A percentile compares a stretch with the other conserved stretches of the same genome.
Evolutionary conservation across 2,888 invertebrate genomes (phyloP).

Genomic region (Nomada flava): DNA sequence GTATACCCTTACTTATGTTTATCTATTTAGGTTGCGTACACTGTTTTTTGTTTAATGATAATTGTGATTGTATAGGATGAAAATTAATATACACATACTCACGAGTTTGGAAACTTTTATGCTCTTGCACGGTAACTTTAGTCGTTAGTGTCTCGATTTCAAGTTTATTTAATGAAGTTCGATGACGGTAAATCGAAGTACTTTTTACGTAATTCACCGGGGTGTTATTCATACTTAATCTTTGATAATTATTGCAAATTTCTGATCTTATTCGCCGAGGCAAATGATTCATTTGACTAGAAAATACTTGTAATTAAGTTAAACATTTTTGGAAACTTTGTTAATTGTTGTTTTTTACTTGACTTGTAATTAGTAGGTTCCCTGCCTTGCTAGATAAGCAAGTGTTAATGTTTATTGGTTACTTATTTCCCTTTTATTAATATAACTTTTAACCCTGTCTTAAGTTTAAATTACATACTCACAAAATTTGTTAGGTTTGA

Average conservation of each 20-base stretch:
- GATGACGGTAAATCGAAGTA: constrained; percentile 6
- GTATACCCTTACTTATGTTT: background rate
- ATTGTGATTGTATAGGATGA: background rate
- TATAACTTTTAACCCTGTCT: too few species aligned
- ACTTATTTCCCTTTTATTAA: too few species aligned
- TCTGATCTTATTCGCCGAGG: background rate
- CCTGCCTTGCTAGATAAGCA: too few species aligned
- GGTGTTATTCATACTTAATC: background rate
- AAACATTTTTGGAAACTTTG: too few species aligned
- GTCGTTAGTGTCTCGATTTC: constrained; percentile 16
- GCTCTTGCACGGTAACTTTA: constrained; percentile 13
- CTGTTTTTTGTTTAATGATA: background rate
- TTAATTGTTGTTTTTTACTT: too few species aligned
- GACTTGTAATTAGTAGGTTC: too few species aligned
- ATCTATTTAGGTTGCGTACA: background rate
- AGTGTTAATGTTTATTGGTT: too few species aligned
- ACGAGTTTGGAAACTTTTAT: constrained; percentile 10
- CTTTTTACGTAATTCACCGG: background rate
- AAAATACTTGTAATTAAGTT: too few species aligned
- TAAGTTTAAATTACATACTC: too few species aligned
- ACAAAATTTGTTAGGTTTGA: too few species aligned
- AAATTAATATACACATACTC: background rate
- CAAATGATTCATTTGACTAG: background rate
- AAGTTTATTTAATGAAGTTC: constrained; percentile 26
- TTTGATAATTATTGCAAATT: background rate